A percentile compares a stretch with the other conserved stretches of the same genome.
Evolutionary conservation across 2,797 vertebrate species (phyloP).

Genomic region (Halcyon chelicuti): DNA sequence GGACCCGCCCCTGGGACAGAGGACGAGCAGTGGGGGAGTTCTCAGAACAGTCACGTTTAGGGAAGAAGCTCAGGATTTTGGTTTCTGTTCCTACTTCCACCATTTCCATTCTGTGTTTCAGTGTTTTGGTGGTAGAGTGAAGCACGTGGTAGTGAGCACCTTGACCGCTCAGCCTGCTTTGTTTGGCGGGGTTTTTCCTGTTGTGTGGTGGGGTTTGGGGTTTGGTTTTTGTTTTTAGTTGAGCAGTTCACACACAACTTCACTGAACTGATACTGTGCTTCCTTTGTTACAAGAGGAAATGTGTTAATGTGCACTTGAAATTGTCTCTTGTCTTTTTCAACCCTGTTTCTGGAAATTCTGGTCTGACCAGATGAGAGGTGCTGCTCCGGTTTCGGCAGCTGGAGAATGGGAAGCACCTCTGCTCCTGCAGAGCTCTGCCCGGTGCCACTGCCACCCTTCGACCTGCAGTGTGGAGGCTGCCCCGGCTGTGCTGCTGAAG

Average conservation of each 20-base stretch:
- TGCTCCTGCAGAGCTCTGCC: not conserved
- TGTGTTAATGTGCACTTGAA: not conserved
- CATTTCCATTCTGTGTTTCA: not conserved
- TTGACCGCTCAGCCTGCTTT: not conserved
- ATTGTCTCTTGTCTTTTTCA: not conserved
- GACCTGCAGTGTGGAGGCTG: accelerated
- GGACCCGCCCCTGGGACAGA: accelerated
- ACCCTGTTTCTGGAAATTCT: conserved; percentile 12
- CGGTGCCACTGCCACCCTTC: not conserved
- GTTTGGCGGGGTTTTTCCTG: too few species aligned
- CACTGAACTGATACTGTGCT: not conserved
- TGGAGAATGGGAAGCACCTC: not conserved
- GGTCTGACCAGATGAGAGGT: not conserved
- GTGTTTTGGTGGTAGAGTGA: not conserved
- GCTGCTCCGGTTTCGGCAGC: not conserved
- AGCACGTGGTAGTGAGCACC: accelerated
- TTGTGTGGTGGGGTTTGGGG: too few species aligned
- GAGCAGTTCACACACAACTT: not conserved
- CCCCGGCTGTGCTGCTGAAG: not conserved
- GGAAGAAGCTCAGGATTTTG: not conserved
- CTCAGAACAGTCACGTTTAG: not conserved
- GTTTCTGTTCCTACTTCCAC: not conserved
- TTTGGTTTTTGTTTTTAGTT: not conserved
- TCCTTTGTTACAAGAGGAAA: not conserved
- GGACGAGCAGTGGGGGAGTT: accelerated